Evolutionary conservation across 2,888 invertebrate species (phyloP).

Genomic region (Galerucella nymphaeae): DNA sequence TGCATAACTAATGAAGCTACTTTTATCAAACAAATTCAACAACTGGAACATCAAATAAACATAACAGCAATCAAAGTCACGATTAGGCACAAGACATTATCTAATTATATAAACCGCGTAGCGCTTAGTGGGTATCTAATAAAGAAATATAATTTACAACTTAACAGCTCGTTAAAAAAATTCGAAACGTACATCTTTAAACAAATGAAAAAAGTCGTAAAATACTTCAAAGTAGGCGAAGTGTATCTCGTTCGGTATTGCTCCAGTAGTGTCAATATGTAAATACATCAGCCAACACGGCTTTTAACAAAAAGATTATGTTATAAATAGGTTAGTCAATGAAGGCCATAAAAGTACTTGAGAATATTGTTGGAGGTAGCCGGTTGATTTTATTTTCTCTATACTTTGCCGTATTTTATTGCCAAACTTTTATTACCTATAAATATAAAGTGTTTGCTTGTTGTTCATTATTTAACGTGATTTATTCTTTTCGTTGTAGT

Average conservation of each 20-base stretch:
- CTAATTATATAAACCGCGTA: neutral
- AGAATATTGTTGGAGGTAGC: constrained; percentile 40
- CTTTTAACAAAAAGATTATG: constrained; percentile 50
- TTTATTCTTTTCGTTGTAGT: constrained; percentile 44
- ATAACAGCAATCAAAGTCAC: neutral
- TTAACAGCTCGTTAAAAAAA: constrained; percentile 31
- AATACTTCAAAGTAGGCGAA: constrained; percentile 38
- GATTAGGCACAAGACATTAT: neutral
- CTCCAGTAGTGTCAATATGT: constrained; percentile 46
- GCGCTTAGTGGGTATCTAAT: neutral
- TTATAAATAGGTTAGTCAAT: constrained; percentile 50
- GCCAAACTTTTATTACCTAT: constrained; percentile 56
- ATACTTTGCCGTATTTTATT: constrained; percentile 50
- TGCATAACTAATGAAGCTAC: neutral
- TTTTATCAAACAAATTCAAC: neutral
- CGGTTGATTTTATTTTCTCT: constrained; percentile 40
- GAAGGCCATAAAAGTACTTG: constrained; percentile 40
- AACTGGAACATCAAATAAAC: neutral
- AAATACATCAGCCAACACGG: constrained; percentile 49
- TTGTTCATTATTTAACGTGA: constrained; percentile 56
- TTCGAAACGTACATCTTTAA: constrained; percentile 27
- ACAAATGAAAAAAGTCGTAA: constrained; percentile 25
- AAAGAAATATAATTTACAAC: constrained; percentile 29
- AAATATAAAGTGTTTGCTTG: constrained; percentile 57
- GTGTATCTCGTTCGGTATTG: constrained; percentile 31